Evolutionary conservation across 2,113 vertebrate genomes (phyloP).

Genomic region (Riparia riparia): DNA sequence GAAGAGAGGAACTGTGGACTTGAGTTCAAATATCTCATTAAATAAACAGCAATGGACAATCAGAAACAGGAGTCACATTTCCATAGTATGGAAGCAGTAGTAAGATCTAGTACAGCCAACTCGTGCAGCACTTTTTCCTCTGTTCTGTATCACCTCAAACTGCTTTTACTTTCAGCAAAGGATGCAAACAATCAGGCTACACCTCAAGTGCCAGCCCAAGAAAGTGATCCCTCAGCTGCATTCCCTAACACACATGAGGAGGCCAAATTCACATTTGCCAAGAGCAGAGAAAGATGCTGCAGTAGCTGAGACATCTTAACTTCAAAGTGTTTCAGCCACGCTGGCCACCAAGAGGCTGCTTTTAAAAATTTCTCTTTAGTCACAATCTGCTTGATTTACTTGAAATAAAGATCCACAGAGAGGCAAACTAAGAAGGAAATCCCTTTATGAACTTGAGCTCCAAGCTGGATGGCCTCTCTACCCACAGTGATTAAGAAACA

Average conservation of each 20-base stretch:
- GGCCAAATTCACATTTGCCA: not conserved
- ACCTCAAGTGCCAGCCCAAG: not conserved
- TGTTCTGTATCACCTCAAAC: not conserved
- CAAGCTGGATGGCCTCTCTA: not conserved
- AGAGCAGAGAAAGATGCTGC: not conserved
- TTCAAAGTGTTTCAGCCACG: not conserved
- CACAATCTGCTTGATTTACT: not conserved
- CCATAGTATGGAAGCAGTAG: accelerated
- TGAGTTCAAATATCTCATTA: not conserved
- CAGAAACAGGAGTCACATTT: not conserved
- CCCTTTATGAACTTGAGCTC: not conserved
- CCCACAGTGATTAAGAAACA: not conserved
- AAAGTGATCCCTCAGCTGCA: not conserved
- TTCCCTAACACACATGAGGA: accelerated
- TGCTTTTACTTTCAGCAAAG: not conserved
- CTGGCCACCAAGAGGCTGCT: not conserved
- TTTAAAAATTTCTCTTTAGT: not conserved
- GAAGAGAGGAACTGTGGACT: not conserved
- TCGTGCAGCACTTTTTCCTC: not conserved
- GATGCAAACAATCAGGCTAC: not conserved
- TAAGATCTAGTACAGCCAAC: not conserved
- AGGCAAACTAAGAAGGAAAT: not conserved
- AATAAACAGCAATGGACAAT: not conserved
- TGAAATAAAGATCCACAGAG: not conserved
- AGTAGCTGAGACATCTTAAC: not conserved